phyloP scores from a whole-genome alignment of 2,113 vertebrate genomes.

The Pseudorasbora parva region DNA sequence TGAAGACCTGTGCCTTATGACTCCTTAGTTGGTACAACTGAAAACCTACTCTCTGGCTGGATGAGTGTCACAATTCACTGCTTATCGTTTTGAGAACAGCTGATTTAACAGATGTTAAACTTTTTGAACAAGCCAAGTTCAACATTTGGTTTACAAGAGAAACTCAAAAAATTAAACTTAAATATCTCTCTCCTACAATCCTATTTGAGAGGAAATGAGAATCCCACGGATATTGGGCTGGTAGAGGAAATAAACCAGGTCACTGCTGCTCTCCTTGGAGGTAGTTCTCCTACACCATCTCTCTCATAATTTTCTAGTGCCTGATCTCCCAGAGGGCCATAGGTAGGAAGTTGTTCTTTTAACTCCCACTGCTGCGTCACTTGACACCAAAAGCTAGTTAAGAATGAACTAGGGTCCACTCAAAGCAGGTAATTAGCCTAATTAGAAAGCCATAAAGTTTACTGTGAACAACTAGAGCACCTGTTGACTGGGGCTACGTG shows the following conservation, averaged over 20 bases:
- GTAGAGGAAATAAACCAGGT: slow-evolving; percentile 34
- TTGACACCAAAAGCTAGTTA: slow-evolving; percentile 20
- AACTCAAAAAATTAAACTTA: neutral
- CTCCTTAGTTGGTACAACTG: neutral
- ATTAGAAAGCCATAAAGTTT: slow-evolving; percentile 1
- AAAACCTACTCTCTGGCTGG: neutral
- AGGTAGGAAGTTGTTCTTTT: neutral
- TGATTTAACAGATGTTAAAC: neutral
- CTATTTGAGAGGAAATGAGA: neutral
- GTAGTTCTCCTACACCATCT: neutral
- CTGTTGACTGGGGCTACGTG: neutral
- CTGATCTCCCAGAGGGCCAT: neutral
- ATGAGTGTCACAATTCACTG: neutral
- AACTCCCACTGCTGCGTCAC: neutral
- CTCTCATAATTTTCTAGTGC: neutral
- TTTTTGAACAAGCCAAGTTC: neutral
- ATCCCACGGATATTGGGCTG: slow-evolving; percentile 1
- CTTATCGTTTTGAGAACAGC: neutral
- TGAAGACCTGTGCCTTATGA: too few relatives aligned
- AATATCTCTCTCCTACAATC: slow-evolving; percentile 20
- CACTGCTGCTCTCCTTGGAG: slow-evolving; percentile 20
- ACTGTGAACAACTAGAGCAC: slow-evolving; percentile 3
- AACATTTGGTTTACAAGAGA: neutral
- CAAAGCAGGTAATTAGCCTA: slow-evolving; percentile 32
- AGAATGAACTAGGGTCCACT: slow-evolving; percentile 4